These are phyloP conservation scores for Diadumene lineata DNA, from an alignment of 92 coral and sea anemone genomes.

Conservation along the genomic window DNA sequence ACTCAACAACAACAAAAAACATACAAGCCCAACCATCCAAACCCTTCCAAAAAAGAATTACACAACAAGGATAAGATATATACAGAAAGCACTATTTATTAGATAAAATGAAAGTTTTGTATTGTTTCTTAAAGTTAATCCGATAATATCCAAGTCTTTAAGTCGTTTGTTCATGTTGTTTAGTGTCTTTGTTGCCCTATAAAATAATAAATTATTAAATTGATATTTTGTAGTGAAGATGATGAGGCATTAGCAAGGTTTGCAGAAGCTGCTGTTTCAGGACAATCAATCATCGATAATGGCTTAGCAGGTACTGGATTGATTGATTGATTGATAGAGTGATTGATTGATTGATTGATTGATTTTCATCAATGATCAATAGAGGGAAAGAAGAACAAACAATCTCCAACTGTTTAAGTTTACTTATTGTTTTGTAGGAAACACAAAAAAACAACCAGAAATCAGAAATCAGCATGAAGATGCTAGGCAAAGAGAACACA, in stretches of 20 bases:
- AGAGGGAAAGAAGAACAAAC: too few relatives aligned
- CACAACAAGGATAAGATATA: too few relatives aligned
- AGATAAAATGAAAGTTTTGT: too few relatives aligned
- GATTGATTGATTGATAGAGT: background rate
- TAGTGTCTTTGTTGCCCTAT: too few relatives aligned
- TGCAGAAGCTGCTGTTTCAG: constrained; percentile 89
- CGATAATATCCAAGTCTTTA: too few relatives aligned
- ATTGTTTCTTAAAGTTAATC: too few relatives aligned
- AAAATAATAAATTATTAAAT: background rate
- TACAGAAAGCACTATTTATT: too few relatives aligned
- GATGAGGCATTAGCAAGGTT: constrained; percentile 72
- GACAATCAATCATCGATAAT: constrained; percentile 51
- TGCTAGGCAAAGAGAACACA: background rate
- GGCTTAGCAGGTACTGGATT: constrained; percentile 8
- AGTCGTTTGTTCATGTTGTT: too few relatives aligned
- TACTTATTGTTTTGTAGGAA: background rate
- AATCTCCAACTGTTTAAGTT: background rate
- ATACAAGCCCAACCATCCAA: too few relatives aligned
- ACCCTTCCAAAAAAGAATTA: too few relatives aligned
- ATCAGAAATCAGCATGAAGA: background rate
- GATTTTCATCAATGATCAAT: background rate
- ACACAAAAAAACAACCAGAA: background rate
- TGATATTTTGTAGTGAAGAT: constrained; percentile 62
- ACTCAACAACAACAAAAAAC: too few relatives aligned
- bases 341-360: background rate